Evolutionary conservation across 2,113 vertebrate species (phyloP).

Genomic region (Ptilonorhynchus violaceus): DNA sequence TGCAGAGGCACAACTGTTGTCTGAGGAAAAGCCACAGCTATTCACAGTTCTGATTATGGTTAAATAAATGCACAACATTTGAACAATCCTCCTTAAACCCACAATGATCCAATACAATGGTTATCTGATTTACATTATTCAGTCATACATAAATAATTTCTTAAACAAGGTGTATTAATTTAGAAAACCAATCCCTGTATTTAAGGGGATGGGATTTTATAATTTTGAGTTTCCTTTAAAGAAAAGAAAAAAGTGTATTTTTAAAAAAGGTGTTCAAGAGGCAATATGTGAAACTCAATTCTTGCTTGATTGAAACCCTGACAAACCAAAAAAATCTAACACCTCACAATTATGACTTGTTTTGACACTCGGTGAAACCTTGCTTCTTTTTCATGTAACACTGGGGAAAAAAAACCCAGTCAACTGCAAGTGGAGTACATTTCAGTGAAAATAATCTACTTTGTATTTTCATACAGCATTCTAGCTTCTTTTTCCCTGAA

Average conservation of each 20-base stretch:
- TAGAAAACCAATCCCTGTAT: not conserved
- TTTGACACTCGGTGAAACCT: not conserved
- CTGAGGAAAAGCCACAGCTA: not conserved
- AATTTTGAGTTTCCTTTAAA: not conserved
- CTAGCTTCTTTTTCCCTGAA: not conserved
- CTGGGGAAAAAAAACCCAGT: fast-evolving
- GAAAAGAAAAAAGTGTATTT: not conserved
- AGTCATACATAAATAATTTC: not conserved
- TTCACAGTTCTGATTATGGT: not conserved
- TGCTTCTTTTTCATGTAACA: not conserved
- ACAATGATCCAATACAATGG: not conserved
- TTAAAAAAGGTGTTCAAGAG: not conserved
- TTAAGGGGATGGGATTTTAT: not conserved
- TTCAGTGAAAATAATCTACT: not conserved
- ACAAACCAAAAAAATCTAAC: not conserved
- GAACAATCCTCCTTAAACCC: not conserved
- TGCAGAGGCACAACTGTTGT: not conserved
- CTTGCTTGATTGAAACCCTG: not conserved
- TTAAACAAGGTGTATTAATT: not conserved
- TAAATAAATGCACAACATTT: not conserved
- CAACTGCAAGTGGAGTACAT: not conserved
- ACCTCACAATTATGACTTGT: not conserved
- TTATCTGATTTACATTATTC: not conserved
- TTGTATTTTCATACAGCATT: not conserved
- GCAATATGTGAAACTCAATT: not conserved